phyloP scores from a whole-genome alignment of 2,888 invertebrate species.

The Miltochrista miniata region DNA sequence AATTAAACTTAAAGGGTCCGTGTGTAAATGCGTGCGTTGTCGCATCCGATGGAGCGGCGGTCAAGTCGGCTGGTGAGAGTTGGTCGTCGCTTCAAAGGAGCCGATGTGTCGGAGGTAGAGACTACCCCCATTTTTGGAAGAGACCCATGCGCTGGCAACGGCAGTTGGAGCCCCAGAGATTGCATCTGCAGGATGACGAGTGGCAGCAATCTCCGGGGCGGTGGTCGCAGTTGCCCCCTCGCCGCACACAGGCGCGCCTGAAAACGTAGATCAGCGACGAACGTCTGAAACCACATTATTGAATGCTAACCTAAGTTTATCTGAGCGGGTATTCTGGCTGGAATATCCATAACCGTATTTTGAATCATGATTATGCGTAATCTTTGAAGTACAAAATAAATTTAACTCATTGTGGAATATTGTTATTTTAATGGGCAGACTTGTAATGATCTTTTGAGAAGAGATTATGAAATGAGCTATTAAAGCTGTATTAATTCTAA shows the following conservation, averaged over 20 bases:
- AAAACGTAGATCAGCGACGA: conserved; percentile 93
- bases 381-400: no score
- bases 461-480: no score
- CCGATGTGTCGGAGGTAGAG: conserved; percentile 29
- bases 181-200: conserved; percentile 93
- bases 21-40: conserved; percentile 65
- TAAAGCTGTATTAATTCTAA: no score
- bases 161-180: conserved; percentile 95
- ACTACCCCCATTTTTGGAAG: conserved; percentile 93
- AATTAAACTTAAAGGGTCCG: conserved; percentile 72
- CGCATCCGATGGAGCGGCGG: conserved; percentile 71
- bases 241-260: conserved; percentile 92
- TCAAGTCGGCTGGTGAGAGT: conserved; percentile 70
- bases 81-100: conserved; percentile 68
- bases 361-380: no score
- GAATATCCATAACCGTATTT: no score
- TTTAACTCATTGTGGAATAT: no score
- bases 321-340: neutral
- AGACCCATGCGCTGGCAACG: conserved; percentile 94
- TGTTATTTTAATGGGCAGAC: no score
- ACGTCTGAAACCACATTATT: conserved; percentile 88
- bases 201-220: conserved; percentile 93
- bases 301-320: conserved; percentile 76
- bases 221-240: conserved; percentile 93
- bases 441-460: no score